Evolutionary conservation across 2,113 vertebrate species (phyloP), one percentile per base, ranked within the genome.

Genomic region (Ceyx margarethae): DNA sequence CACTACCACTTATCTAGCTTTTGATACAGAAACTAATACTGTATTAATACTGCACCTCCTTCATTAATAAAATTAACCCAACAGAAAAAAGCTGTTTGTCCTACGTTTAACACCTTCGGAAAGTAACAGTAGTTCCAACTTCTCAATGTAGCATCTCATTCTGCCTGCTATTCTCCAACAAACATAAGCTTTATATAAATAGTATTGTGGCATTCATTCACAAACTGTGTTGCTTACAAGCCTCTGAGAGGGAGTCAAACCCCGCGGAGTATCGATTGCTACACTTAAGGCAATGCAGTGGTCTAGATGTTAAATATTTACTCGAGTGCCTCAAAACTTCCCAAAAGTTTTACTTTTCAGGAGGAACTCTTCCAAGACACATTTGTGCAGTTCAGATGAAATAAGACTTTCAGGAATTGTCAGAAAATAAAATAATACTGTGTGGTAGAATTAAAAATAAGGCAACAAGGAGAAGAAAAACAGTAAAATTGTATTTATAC

Each of bases 321-420:
- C 57, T 69, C 14, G 4, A 77, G 69, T 48, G n/a, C 65, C 80
- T 90, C 54, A 83, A 71, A 89, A 85, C 77, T 78, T 92, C 48
- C 57, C 48, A 33, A 83, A 90, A 92, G 69, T 95, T 92, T 53
- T 40, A 60, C 61, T 94, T 91, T 80, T 60, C 67, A 46, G 61
- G 68, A 51, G 90, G 60, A 88, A 56, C 28, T 50, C 79, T 77
- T 78, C 62, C 3, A 58, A 67, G 16, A 60, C 53, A 50, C 16
- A 7, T 51, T 35, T 3, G 21, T 61, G 29, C 43, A 53, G 42
- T 31, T 88, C 67, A 79, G 65, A 76, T n/a, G 31, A 62, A 88
- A 35, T 0, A 83, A 83, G 56, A 81, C 22, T 81, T 86, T 37
- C n/a, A 71, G 74, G 48, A 93, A 87, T 50, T 56, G 37, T 62